These are phyloP conservation scores for Phymatocera aterrima DNA, from an alignment of 2,888 invertebrate genomes.

Conservation along the genomic window DNA sequence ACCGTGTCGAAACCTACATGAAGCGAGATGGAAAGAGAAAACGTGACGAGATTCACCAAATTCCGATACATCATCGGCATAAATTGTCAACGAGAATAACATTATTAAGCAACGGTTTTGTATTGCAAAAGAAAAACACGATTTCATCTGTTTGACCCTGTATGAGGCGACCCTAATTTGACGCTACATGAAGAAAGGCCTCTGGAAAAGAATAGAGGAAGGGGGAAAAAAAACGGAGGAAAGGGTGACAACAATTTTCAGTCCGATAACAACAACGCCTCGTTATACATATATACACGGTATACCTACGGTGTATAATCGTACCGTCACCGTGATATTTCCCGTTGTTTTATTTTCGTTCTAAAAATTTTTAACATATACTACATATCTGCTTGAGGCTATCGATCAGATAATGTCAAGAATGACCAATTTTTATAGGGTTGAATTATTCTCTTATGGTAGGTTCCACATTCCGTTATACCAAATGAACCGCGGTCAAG, in stretches of 20 bases:
- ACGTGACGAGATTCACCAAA: too few relatives aligned
- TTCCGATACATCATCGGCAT: too few relatives aligned
- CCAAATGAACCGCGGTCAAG: neutral
- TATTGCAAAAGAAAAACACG: too few relatives aligned
- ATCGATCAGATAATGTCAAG: neutral
- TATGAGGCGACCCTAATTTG: too few relatives aligned
- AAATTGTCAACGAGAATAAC: too few relatives aligned
- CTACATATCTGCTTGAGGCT: too few relatives aligned
- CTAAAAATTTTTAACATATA: neutral
- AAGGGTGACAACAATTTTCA: too few relatives aligned
- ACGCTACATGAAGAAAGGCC: too few relatives aligned
- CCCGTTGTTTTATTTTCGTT: neutral
- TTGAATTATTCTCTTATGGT: constrained; percentile 7
- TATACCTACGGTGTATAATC: neutral
- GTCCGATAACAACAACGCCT: neutral
- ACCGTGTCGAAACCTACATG: neutral
- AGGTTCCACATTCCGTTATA: neutral
- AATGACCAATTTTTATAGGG: constrained; percentile 18
- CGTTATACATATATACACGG: too few relatives aligned
- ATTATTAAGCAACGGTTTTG: too few relatives aligned
- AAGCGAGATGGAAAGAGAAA: neutral
- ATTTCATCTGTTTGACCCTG: too few relatives aligned
- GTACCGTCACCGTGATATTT: neutral
- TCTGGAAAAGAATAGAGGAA: neutral
- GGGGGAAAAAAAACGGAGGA: too few relatives aligned